These are phyloP conservation scores for Mycetomoellerius zeteki DNA, from an alignment of 1,140 invertebrate genomes.

Conservation along the genomic window DNA sequence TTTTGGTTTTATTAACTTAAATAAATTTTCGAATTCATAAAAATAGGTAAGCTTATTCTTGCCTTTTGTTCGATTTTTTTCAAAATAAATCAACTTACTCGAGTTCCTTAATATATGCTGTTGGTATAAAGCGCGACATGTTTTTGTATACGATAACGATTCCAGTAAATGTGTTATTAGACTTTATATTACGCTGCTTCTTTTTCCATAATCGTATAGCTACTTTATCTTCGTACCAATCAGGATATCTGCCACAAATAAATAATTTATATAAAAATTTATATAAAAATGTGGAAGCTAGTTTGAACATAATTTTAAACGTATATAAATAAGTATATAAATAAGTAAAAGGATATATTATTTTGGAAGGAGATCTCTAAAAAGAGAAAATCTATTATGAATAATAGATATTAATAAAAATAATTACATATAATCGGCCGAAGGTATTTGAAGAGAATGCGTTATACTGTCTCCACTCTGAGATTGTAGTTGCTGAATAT, in stretches of 20 bases:
- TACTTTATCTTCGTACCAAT: slow-evolving; percentile 85
- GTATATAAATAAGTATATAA: not conserved
- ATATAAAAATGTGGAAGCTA: not conserved
- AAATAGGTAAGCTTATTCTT: not conserved
- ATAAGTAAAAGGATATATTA: not conserved
- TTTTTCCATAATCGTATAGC: slow-evolving; percentile 81
- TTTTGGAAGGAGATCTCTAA: not conserved
- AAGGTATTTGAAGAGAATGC: slow-evolving; percentile 81
- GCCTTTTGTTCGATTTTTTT: not conserved
- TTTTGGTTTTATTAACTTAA: not conserved
- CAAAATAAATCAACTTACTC: slow-evolving; percentile 83
- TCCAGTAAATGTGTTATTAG: slow-evolving; percentile 76
- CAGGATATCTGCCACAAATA: slow-evolving; percentile 82
- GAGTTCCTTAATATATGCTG: slow-evolving; percentile 86
- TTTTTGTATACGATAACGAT: slow-evolving; percentile 87
- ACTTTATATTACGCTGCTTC: slow-evolving; percentile 68
- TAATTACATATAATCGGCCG: slow-evolving; percentile 81
- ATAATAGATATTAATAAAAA: slow-evolving; percentile 44
- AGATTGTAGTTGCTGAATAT: slow-evolving; percentile 79
- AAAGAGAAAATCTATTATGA: slow-evolving; percentile 19
- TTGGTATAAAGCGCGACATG: slow-evolving; percentile 86
- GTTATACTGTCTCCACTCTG: slow-evolving; percentile 74
- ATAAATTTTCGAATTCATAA: not conserved
- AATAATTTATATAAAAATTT: slow-evolving; percentile 34
- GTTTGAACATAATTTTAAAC: slow-evolving; percentile 4